A percentile compares a stretch with the other conserved stretches of the same genome.
Conservation (phyloP, 1,140 invertebrate genomes). For the Araneus ventricosus region DNA sequence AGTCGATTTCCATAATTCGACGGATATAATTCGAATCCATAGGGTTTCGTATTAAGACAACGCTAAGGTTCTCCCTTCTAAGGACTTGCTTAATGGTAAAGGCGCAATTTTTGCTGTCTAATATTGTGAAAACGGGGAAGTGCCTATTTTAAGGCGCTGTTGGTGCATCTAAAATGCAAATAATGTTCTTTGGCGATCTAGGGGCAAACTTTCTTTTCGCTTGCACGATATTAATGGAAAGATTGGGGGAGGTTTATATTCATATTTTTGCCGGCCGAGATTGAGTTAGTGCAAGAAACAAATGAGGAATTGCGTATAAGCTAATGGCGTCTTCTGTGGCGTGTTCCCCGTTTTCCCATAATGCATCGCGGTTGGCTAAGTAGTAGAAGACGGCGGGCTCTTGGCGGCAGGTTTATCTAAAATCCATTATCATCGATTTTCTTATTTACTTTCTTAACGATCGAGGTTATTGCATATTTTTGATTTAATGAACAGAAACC, state of each 20-base stretch:
- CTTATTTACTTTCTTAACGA: slow-evolving; percentile 28
- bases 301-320: not conserved
- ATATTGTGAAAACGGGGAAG: not conserved
- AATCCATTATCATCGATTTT: slow-evolving; percentile 37
- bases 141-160: not conserved
- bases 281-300: slow-evolving; percentile 27
- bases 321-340: slow-evolving; percentile 9
- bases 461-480: slow-evolving; percentile 21
- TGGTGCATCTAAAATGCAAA: slow-evolving; percentile 17
- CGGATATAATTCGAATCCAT: slow-evolving; percentile 5
- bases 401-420: not conserved
- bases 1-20: slow-evolving; percentile 29
- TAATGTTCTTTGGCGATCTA: not conserved
- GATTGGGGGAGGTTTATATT: not conserved
- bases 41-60: slow-evolving; percentile 1
- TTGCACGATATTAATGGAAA: not conserved
- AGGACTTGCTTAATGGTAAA: not conserved
- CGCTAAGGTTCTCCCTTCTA: not conserved
- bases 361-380: not conserved
- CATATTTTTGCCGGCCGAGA: slow-evolving; percentile 3
- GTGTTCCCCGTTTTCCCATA: not conserved
- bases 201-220: not conserved
- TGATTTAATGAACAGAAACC: slow-evolving; percentile 30
- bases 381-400: not conserved
- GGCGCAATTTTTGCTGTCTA: slow-evolving; percentile 18